Conservation (phyloP, 2,888 invertebrate species). For the Coremacera marginata region DNA sequence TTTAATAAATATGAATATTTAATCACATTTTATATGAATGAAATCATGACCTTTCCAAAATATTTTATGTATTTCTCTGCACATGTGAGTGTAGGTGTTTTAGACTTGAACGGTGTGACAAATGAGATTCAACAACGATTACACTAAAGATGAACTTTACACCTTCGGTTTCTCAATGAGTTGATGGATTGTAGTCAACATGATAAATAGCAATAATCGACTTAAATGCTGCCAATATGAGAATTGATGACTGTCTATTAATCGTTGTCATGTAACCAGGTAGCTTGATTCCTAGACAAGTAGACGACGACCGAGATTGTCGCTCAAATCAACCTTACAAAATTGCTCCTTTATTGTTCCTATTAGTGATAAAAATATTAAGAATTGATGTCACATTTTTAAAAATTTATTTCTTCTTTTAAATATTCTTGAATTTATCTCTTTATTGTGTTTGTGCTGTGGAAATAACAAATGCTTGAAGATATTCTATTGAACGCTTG, state of each 20-base stretch:
- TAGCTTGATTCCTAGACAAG: conserved; percentile 18
- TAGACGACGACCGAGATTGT: conserved; percentile 12
- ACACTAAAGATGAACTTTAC: conserved; percentile 12
- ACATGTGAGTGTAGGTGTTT: background rate
- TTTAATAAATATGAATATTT: background rate
- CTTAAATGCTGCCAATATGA: background rate
- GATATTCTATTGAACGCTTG: background rate
- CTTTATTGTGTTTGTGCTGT: conserved; percentile 2
- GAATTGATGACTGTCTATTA: conserved; percentile 28
- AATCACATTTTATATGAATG: background rate
- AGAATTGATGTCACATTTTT: background rate
- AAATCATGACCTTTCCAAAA: background rate
- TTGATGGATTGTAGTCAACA: conserved; percentile 1
- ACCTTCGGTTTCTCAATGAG: background rate
- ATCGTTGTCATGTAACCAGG: conserved; percentile 28
- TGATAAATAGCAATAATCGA: conserved; percentile 21
- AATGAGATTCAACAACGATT: conserved; percentile 22
- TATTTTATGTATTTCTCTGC: background rate
- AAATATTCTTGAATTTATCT: background rate
- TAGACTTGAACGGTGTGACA: background rate
- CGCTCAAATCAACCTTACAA: background rate
- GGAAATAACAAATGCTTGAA: background rate
- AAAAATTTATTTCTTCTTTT: background rate
- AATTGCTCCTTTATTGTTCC: background rate
- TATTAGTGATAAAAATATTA: background rate